Evolutionary conservation across 2,113 vertebrate species (phyloP).

Genomic region (Archilochus colubris): DNA sequence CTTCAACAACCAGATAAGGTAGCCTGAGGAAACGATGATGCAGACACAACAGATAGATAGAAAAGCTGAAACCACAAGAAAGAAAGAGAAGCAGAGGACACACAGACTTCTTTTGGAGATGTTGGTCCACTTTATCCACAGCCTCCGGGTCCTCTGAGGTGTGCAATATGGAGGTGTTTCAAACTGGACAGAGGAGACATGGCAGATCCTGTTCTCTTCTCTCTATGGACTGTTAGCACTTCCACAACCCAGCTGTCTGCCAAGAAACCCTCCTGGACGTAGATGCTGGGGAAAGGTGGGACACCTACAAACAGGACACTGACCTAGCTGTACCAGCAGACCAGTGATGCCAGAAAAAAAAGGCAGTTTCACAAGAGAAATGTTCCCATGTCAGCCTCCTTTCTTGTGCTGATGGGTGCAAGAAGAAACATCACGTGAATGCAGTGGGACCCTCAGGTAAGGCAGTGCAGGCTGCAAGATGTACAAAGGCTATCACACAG

Average conservation of each 20-base stretch:
- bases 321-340: background rate
- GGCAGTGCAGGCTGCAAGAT: background rate
- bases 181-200: fast-evolving
- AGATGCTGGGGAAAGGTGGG: background rate
- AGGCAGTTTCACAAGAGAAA: background rate
- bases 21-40: background rate
- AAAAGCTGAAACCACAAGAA: background rate
- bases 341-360: background rate
- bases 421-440: background rate
- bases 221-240: background rate
- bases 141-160: fast-evolving
- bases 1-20: background rate
- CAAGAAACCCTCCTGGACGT: background rate
- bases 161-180: background rate
- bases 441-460: background rate
- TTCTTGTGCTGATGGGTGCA: background rate
- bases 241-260: background rate
- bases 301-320: background rate
- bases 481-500: background rate
- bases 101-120: background rate
- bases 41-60: background rate
- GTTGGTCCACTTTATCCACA: background rate
- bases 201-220: fast-evolving
- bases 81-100: background rate
- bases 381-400: background rate